Evolutionary conservation across 2,113 vertebrate species (phyloP).

Genomic region (Amblyornis subalaris): DNA sequence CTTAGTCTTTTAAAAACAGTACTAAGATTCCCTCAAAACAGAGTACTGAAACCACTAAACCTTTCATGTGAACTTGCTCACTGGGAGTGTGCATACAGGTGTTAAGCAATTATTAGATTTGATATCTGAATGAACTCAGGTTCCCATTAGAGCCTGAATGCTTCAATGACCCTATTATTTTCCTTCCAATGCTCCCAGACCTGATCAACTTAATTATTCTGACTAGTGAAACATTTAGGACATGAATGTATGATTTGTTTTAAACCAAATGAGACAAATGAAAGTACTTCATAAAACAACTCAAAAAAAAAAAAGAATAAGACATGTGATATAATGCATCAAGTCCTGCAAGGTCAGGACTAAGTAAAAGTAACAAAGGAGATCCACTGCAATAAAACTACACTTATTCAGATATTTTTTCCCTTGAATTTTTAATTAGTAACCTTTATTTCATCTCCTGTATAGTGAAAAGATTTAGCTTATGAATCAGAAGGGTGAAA

Average conservation of each 20-base stretch:
- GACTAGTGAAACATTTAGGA: conserved; percentile 73
- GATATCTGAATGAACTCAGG: conserved; percentile 73
- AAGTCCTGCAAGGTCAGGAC: conserved; percentile 23
- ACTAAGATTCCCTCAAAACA: neutral
- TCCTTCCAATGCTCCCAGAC: conserved; percentile 67
- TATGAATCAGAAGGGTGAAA: conserved; percentile 12
- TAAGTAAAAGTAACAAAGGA: neutral
- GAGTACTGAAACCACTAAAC: conserved; percentile 38
- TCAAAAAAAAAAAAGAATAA: conserved; percentile 5
- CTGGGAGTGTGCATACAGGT: conserved; percentile 68
- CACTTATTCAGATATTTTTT: neutral
- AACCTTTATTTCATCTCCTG: neutral
- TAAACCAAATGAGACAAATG: conserved; percentile 65
- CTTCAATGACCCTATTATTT: conserved; percentile 75
- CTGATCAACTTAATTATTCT: conserved; percentile 79
- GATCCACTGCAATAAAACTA: neutral
- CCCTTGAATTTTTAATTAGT: neutral
- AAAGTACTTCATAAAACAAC: conserved; percentile 51
- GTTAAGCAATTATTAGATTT: conserved; percentile 77
- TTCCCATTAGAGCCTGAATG: conserved; percentile 72
- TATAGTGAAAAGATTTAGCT: neutral
- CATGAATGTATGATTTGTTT: conserved; percentile 67
- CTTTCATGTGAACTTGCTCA: conserved; percentile 61
- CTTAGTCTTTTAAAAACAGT: conserved; percentile 1
- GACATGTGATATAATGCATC: neutral